Base-by-base conservation (phyloP, 1,140 invertebrate genomes). In the Coptotermes formosanus region DNA sequence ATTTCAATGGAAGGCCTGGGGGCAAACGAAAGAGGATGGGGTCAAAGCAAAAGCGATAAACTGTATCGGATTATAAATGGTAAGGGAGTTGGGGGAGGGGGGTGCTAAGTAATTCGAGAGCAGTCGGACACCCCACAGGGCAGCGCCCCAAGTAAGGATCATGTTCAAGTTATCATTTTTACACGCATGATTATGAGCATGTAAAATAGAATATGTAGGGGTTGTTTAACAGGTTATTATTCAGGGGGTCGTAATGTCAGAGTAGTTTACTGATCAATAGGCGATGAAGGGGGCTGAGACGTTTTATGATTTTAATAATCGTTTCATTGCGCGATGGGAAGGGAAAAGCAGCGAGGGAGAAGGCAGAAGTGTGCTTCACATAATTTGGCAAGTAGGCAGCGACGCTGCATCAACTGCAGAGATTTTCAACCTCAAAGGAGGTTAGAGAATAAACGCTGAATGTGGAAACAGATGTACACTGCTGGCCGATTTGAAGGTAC, bases 91-190 rank as follows among this genome's bases (percentile, higher is more conserved):
- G n/a, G n/a, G 64, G 55, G 64, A 7, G n/a, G 64, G 55, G 64
- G 64, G 64, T 25, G 64, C 64, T 25, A 55, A 55, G 19, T 55
- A 55, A 55, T 55, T 55, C 52, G 52, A 55, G 52, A 75, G 64
- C 64, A 75, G 64, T 75, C n/a, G 30, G 25, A 75, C 64, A 25
- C 64, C 64, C 64, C 64, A 75, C n/a, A 75, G 64, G 64, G n/a
- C 64, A 75, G n/a, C 64, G 64, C n/a, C 25, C 64, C 25, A 75
- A 30, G 11, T n/a, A 25, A 30, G 64, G 64, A 75, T 75, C 64
- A 75, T 75, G 30, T 75, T 75, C 64, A n/a, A 25, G 64, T 75
- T 75, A 75, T 75, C 64, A 75, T 75, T 75, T 75, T 75, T 75
- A 30, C 64, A 75, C n/a, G n/a, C 25, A 75, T 25, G 64, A 75